These are phyloP conservation scores for Chrysomela aeneicollis DNA, from an alignment of 2,888 invertebrate species.

Conservation along the genomic window DNA sequence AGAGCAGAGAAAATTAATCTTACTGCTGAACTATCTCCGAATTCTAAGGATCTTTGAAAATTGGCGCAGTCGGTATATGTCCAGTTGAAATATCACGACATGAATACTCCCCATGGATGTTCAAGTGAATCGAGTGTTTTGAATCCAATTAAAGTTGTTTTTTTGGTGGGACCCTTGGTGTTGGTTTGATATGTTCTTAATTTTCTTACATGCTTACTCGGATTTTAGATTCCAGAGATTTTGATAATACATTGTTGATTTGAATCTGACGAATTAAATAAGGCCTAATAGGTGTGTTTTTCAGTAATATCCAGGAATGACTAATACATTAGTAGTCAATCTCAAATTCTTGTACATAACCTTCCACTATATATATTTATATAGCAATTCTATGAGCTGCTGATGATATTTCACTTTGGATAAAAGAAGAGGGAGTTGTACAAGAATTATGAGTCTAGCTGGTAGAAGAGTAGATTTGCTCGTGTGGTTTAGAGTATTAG, in stretches of 20 bases:
- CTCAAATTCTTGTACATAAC: neutral
- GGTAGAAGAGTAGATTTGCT: neutral
- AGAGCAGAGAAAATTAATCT: too few relatives aligned
- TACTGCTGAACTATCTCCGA: too few relatives aligned
- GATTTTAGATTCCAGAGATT: constrained; percentile 60
- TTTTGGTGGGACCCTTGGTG: constrained; percentile 28
- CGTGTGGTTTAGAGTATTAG: neutral
- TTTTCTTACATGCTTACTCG: constrained; percentile 57
- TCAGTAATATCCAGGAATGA: constrained; percentile 24
- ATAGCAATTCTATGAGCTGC: too few relatives aligned
- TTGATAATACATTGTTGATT: constrained; percentile 61
- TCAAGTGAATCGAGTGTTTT: too few relatives aligned
- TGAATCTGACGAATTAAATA: constrained; percentile 35
- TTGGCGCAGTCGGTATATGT: neutral
- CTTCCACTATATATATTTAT: too few relatives aligned
- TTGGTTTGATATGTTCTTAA: constrained; percentile 41
- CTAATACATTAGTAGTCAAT: neutral
- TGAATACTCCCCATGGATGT: too few relatives aligned
- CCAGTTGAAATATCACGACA: too few relatives aligned
- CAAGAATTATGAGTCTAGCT: neutral
- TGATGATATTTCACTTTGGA: neutral
- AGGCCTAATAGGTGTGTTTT: constrained; percentile 50
- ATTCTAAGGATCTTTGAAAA: neutral
- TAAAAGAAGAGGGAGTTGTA: neutral
- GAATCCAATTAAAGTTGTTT: neutral